phyloP scores from a whole-genome alignment of 2,113 vertebrate genomes.

The Gavialis gangeticus region DNA sequence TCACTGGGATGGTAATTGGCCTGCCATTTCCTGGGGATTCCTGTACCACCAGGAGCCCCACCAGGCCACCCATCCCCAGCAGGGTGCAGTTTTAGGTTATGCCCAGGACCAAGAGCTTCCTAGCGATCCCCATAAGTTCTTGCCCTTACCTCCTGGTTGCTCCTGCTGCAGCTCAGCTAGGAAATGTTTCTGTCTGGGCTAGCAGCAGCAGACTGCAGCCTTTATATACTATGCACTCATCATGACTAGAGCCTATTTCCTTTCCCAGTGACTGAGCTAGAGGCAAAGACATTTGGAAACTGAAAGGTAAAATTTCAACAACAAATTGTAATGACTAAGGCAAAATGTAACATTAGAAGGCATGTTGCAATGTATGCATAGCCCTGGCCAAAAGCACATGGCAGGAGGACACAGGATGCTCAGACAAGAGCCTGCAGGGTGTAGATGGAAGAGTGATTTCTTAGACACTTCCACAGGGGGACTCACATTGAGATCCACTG shows the following conservation, averaged over 20 bases:
- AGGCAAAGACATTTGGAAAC: background rate
- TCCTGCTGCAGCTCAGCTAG: too few species aligned
- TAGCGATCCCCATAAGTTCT: too few species aligned
- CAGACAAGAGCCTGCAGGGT: background rate
- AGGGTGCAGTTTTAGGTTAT: too few species aligned
- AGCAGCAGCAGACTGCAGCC: too few species aligned
- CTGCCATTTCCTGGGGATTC: too few species aligned
- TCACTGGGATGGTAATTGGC: too few species aligned
- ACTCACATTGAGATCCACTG: background rate
- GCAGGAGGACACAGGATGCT: too few species aligned
- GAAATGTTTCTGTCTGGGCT: too few species aligned
- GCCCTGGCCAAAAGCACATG: background rate
- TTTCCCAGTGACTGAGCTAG: background rate
- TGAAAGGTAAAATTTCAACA: background rate
- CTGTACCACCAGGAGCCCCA: too few species aligned
- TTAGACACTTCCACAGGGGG: background rate
- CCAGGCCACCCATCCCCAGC: too few species aligned
- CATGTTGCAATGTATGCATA: background rate
- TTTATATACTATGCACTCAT: background rate
- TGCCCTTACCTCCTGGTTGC: too few species aligned
- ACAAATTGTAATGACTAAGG: background rate
- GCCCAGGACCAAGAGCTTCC: too few species aligned
- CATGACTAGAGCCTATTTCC: background rate
- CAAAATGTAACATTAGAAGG: accelerated
- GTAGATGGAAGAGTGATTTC: background rate